Evolutionary conservation across 2,888 invertebrate species (phyloP).

Genomic region (Agrotis clavis): DNA sequence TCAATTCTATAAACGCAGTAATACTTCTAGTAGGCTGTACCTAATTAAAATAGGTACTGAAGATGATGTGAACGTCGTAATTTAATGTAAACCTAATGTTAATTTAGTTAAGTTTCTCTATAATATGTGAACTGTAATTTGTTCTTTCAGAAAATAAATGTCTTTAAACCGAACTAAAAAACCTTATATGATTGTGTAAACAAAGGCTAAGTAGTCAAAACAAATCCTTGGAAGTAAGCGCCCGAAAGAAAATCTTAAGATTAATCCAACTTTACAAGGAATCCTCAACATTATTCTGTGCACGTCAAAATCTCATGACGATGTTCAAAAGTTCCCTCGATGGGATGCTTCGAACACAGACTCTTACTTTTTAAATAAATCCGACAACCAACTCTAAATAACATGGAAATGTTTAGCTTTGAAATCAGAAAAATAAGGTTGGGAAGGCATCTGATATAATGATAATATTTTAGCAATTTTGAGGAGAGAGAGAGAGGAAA

Average conservation of each 20-base stretch:
- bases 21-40: no score
- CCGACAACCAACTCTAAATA: constrained; percentile 43
- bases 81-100: no score
- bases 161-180: no score
- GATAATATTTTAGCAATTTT: no score
- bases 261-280: constrained; percentile 17
- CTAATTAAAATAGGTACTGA: no score
- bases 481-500: no score
- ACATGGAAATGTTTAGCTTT: constrained; percentile 48
- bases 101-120: no score
- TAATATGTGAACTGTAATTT: no score
- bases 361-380: constrained; percentile 56
- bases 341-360: constrained; percentile 16
- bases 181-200: background rate
- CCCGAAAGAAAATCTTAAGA: constrained; percentile 21
- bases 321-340: constrained; percentile 36
- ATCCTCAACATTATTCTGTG: constrained; percentile 25
- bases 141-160: no score
- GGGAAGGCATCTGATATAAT: no score
- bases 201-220: background rate
- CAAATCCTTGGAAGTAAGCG: background rate
- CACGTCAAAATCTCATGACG: constrained; percentile 20
- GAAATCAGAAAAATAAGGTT: constrained; percentile 36
- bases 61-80: no score
- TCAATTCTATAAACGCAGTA: no score